phyloP scores from a whole-genome alignment of 2,888 invertebrate species.

The Octonoba sinensis region DNA sequence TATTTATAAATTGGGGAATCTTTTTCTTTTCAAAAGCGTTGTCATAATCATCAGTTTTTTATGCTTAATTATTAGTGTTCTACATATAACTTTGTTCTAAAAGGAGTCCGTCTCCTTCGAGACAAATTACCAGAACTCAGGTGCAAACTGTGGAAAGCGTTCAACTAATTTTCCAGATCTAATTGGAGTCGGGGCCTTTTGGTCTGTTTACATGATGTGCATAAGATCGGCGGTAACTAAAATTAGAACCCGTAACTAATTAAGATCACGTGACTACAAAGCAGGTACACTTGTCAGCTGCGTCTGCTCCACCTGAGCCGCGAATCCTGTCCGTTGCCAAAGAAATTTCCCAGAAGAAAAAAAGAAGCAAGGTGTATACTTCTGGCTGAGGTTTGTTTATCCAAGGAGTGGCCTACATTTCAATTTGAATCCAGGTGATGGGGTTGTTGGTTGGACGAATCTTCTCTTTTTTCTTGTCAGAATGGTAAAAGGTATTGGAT shows the following conservation, averaged over 20 bases:
- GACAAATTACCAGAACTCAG: no score
- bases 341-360: background rate
- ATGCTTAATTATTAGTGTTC: no score
- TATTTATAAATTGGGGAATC: no score
- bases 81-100: no score
- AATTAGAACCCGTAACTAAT: slow-evolving; percentile 51
- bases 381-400: slow-evolving; percentile 41
- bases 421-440: slow-evolving; percentile 24
- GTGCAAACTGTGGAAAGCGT: no score
- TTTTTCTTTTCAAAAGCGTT: no score
- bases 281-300: slow-evolving; percentile 10
- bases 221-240: slow-evolving; percentile 24
- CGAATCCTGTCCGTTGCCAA: slow-evolving; percentile 4
- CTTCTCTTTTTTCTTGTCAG: no score
- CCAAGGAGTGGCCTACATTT: slow-evolving; percentile 40
- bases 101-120: no score
- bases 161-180: no score
- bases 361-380: background rate
- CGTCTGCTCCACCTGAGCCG: slow-evolving; percentile 12
- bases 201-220: slow-evolving; percentile 14
- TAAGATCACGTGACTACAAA: slow-evolving; percentile 35
- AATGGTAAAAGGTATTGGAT: no score
- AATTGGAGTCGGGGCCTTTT: slow-evolving; percentile 17
- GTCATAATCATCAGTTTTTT: no score
- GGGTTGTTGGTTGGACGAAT: no score